These are phyloP conservation scores for Uloborus diversus DNA, from an alignment of 1,140 invertebrate genomes.

Conservation along the genomic window DNA sequence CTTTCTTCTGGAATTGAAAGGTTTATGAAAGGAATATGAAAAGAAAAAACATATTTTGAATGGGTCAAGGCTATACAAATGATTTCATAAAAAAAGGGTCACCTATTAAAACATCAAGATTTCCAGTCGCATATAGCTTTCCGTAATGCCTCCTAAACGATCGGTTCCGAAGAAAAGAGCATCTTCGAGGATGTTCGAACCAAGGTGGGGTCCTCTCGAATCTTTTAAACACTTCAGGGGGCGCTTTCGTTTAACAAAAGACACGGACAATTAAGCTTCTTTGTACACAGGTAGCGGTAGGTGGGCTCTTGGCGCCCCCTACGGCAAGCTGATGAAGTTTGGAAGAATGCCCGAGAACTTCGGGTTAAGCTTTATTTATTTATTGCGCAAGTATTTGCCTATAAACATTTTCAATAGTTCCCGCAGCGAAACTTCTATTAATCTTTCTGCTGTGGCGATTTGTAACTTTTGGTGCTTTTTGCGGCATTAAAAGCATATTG, in stretches of 20 bases:
- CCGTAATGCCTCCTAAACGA: conserved; percentile 2
- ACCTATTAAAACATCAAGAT: conserved; percentile 7
- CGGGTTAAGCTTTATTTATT: conserved; percentile 12
- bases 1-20: too few relatives aligned
- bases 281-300: conserved; percentile 48
- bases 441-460: conserved; percentile 8
- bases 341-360: conserved; percentile 34
- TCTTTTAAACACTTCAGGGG: conserved; percentile 13
- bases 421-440: conserved; percentile 18
- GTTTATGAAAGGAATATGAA: too few relatives aligned
- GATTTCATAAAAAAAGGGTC: conserved; percentile 8
- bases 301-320: conserved; percentile 32
- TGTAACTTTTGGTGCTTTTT: conserved; percentile 19
- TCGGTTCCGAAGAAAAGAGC: neutral
- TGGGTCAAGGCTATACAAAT: conserved; percentile 17
- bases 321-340: conserved; percentile 38
- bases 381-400: conserved; percentile 22
- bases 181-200: conserved; percentile 13
- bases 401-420: conserved; percentile 20
- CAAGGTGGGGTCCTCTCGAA: conserved; percentile 28
- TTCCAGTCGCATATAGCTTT: conserved; percentile 2
- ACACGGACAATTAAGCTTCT: conserved; percentile 41
- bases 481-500: too few relatives aligned
- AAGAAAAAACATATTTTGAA: too few relatives aligned
- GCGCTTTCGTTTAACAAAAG: conserved; percentile 17